These are phyloP conservation scores for Ovis aries DNA, from an alignment of 2,113 vertebrate species.

Conservation along the genomic window DNA sequence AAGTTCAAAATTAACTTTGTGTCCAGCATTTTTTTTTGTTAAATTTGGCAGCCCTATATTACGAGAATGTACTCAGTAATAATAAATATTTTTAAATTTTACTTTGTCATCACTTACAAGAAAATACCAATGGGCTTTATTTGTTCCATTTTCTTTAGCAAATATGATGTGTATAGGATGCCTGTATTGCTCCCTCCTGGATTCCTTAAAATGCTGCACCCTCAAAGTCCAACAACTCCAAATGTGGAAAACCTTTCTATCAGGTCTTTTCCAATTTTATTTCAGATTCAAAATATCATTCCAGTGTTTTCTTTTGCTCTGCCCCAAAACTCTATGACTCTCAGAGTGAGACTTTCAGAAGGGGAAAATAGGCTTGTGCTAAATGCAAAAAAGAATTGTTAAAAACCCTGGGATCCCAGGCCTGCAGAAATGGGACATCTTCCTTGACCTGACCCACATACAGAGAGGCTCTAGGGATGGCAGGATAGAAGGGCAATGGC, in stretches of 20 bases:
- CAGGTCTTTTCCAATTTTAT: constrained; percentile 46
- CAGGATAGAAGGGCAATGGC: not conserved
- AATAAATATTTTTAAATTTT: not conserved
- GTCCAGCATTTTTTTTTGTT: not conserved
- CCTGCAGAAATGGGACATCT: not conserved
- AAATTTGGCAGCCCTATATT: not conserved
- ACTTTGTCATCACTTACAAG: not conserved
- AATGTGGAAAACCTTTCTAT: constrained; percentile 49
- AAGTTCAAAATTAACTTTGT: not conserved
- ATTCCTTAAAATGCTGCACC: constrained; percentile 45
- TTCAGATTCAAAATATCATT: constrained; percentile 23
- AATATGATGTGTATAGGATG: not conserved
- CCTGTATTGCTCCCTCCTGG: constrained; percentile 26
- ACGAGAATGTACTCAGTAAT: not conserved
- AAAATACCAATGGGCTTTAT: not conserved
- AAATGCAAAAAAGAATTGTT: not conserved
- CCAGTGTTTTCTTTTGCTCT: constrained; percentile 32
- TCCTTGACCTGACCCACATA: constrained; percentile 11
- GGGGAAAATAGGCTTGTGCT: rapidly evolving
- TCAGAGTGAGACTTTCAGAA: constrained; percentile 29
- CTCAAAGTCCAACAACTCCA: not conserved
- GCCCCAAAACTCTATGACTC: not conserved
- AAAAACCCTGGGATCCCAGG: constrained; percentile 4
- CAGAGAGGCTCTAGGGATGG: not conserved
- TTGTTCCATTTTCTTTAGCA: not conserved